Evolutionary conservation across 2,113 vertebrate genomes (phyloP).

Genomic region (Myanophis thanlyinensis): DNA sequence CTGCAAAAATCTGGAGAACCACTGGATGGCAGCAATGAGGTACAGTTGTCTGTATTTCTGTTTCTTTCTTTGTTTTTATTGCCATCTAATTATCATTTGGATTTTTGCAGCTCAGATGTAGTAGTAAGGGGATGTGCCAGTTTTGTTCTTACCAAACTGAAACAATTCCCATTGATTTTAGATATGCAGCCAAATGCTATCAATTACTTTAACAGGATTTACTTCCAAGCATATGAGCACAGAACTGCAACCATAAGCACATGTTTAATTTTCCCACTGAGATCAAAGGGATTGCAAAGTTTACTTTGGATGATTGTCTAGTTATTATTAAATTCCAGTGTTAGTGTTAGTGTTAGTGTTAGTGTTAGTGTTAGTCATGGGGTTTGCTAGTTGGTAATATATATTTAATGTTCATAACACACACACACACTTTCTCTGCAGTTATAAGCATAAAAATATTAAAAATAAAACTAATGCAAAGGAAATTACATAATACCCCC

Average conservation of each 20-base stretch:
- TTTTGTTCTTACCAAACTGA: not conserved
- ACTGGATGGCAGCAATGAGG: not conserved
- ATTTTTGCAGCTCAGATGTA: not conserved
- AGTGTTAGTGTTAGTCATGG: not conserved
- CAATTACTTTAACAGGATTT: not conserved
- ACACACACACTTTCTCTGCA: not conserved
- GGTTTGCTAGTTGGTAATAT: not conserved
- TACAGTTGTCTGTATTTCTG: not conserved
- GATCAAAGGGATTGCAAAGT: not conserved
- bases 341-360: not conserved
- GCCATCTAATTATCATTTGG: not conserved
- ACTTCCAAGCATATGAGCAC: not conserved
- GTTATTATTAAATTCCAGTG: not conserved
- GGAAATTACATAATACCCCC: not conserved
- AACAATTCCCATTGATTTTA: not conserved
- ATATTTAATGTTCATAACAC: not conserved
- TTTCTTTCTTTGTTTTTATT: not conserved
- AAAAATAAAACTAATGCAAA: not conserved
- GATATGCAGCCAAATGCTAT: not conserved
- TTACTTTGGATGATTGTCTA: not conserved
- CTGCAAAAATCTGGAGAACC: not conserved
- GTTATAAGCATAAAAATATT: not conserved
- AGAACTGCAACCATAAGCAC: not conserved
- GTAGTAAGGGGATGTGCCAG: not conserved
- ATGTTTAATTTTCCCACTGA: not conserved